phyloP scores from a whole-genome alignment of 2,113 vertebrate species.

The Tretioscincus oriximinensis region DNA sequence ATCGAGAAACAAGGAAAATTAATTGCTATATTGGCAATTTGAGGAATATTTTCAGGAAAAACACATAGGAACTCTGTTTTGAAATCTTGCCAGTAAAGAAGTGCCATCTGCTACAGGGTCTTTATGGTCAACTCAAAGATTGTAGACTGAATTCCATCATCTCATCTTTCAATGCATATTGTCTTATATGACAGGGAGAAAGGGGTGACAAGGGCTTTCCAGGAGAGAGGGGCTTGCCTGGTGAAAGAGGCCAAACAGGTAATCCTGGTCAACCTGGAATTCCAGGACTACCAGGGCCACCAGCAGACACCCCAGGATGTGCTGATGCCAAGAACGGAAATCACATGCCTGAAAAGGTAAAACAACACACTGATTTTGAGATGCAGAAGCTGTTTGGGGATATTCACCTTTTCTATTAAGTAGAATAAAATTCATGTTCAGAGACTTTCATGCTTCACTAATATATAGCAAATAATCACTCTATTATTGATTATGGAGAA shows the following conservation, averaged over 20 bases:
- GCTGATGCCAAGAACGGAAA: not conserved
- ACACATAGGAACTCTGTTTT: not conserved
- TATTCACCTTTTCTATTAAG: not conserved
- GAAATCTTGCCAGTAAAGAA: not conserved
- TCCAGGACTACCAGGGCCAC: slow-evolving; percentile 43
- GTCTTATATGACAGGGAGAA: slow-evolving; percentile 49
- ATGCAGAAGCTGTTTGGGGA: not conserved
- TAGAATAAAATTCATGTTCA: not conserved
- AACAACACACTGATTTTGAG: not conserved
- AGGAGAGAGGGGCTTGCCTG: slow-evolving; percentile 52
- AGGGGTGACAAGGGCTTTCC: slow-evolving; percentile 60
- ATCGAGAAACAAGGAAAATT: not conserved
- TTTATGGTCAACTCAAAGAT: not conserved
- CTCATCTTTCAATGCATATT: not conserved
- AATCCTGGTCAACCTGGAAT: slow-evolving; percentile 51
- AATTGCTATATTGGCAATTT: not conserved
- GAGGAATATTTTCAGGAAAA: not conserved
- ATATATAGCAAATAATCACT: too few species aligned
- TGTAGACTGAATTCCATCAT: not conserved
- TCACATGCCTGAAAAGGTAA: slow-evolving; percentile 9
- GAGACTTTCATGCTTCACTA: not conserved
- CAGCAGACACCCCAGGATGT: not conserved
- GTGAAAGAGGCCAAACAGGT: slow-evolving; percentile 52
- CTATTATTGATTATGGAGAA: too few species aligned
- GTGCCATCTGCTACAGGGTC: not conserved